These are phyloP conservation scores for Rousettus madagascariensis DNA, from an alignment of 2,797 vertebrate species.

Conservation along the genomic window DNA sequence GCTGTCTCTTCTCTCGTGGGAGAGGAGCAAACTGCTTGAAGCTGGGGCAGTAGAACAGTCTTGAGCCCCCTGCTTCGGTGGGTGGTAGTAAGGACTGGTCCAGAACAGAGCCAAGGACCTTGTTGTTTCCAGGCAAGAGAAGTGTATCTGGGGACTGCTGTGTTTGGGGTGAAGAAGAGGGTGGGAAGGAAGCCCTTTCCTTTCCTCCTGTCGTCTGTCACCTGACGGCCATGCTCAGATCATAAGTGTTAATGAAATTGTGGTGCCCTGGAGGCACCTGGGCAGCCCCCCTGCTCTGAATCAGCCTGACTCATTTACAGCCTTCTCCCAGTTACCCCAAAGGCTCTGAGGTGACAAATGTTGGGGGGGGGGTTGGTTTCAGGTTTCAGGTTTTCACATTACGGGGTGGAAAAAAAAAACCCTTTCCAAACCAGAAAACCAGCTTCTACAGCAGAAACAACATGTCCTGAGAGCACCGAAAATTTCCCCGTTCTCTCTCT, in stretches of 20 bases:
- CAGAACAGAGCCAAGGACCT: background rate
- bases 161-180: background rate
- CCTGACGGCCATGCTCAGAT: conserved; percentile 27
- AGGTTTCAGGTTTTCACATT: conserved; percentile 72
- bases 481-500: conserved; percentile 52
- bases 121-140: background rate
- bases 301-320: conserved; percentile 65
- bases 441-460: conserved; percentile 62
- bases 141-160: background rate
- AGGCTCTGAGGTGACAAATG: conserved; percentile 63
- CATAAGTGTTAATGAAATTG: conserved; percentile 59
- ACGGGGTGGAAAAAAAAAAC: conserved; percentile 61
- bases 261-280: conserved; percentile 46
- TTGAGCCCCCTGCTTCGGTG: background rate
- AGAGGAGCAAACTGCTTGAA: background rate
- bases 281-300: background rate
- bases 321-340: conserved; percentile 64
- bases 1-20: rapidly evolving
- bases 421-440: conserved; percentile 58
- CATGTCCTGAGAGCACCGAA: conserved; percentile 36
- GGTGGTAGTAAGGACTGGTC: background rate
- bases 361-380: conserved; percentile 59
- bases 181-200: conserved; percentile 42
- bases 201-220: conserved; percentile 33
- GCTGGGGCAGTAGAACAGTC: rapidly evolving